phyloP scores from a whole-genome alignment of 2,113 vertebrate species.

The Leuciscus idus region DNA sequence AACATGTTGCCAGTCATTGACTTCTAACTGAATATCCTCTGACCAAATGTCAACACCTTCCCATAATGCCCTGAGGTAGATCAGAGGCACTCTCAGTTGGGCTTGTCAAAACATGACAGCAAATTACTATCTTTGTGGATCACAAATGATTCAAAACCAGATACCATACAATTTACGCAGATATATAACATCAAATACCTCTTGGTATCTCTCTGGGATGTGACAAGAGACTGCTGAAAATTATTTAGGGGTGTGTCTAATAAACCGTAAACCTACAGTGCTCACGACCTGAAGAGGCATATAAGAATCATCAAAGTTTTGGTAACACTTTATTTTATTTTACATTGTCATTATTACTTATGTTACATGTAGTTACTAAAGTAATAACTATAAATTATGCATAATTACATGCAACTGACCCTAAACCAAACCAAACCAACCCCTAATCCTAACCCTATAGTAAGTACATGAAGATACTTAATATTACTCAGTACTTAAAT shows the following conservation, averaged over 20 bases:
- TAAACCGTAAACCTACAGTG: background rate
- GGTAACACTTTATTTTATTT: too few species aligned
- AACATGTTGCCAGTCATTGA: background rate
- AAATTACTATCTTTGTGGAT: slow-evolving; percentile 7
- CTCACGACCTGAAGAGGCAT: background rate
- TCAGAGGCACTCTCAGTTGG: background rate
- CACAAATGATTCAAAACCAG: slow-evolving; percentile 16
- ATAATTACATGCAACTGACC: too few species aligned
- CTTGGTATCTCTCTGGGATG: background rate
- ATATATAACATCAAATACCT: background rate
- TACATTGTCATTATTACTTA: too few species aligned
- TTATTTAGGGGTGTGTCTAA: background rate
- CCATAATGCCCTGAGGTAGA: slow-evolving; percentile 17
- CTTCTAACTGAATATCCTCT: background rate
- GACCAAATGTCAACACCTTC: background rate
- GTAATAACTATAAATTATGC: too few species aligned
- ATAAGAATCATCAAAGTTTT: background rate
- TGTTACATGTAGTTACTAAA: too few species aligned
- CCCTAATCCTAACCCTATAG: too few species aligned
- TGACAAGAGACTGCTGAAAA: background rate
- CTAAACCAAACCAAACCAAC: too few species aligned
- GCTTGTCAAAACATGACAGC: slow-evolving; percentile 14
- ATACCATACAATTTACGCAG: background rate
- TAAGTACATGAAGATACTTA: too few species aligned
- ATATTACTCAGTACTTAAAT: too few species aligned